phyloP scores from a whole-genome alignment of 2,888 invertebrate genomes.

The Phorcus lineatus region DNA sequence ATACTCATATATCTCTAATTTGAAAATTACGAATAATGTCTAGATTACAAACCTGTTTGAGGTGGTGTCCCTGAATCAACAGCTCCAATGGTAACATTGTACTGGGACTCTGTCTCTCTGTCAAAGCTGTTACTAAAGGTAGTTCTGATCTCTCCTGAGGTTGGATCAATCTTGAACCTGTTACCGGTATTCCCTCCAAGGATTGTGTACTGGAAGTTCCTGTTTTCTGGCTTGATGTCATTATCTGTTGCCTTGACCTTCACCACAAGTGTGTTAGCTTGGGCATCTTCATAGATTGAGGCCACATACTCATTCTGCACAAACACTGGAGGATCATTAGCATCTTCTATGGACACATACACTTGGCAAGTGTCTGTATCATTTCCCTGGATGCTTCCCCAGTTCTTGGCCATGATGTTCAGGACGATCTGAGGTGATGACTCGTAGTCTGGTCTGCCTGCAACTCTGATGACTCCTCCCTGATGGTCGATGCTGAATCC shows the following conservation, averaged over 20 bases:
- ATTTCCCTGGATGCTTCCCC: slow-evolving; percentile 93
- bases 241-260: slow-evolving; percentile 84
- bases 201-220: slow-evolving; percentile 63
- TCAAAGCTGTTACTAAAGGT: slow-evolving; percentile 60
- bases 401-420: slow-evolving; percentile 95
- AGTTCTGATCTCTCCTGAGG: slow-evolving; percentile 58
- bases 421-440: slow-evolving; percentile 75
- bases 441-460: slow-evolving; percentile 80
- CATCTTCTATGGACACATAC: slow-evolving; percentile 94
- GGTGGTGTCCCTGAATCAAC: slow-evolving; percentile 64
- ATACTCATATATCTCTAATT: too few relatives aligned
- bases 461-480: slow-evolving; percentile 89
- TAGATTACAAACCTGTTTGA: slow-evolving; percentile 58
- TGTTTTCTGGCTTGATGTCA: slow-evolving; percentile 61
- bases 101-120: slow-evolving; percentile 59
- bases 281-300: slow-evolving; percentile 90
- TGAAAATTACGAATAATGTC: too few relatives aligned
- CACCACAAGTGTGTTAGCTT: slow-evolving; percentile 87
- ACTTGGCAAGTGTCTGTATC: slow-evolving; percentile 97
- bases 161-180: slow-evolving; percentile 56
- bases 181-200: slow-evolving; percentile 54
- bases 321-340: slow-evolving; percentile 96
- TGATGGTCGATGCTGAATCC: slow-evolving; percentile 89
- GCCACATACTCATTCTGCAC: slow-evolving; percentile 85
- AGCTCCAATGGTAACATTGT: slow-evolving; percentile 67